Evolutionary conservation across 1,140 invertebrate genomes (phyloP), one percentile per base, ranked within the genome.

Genomic region (Hyposmocoma kahamanoa): DNA sequence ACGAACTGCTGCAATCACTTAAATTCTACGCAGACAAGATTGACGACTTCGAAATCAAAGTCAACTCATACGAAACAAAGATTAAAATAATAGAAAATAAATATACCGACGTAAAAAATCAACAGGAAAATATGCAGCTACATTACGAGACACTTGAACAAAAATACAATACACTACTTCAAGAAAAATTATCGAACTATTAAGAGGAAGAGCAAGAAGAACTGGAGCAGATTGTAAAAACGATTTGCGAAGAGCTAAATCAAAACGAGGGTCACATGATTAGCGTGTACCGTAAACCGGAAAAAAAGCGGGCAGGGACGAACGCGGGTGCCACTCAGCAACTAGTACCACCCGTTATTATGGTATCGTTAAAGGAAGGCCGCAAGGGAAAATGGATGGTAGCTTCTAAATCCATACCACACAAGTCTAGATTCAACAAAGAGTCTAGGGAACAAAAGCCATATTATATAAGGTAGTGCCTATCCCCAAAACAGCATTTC

Each of bases 1-100:
- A 24, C 1, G 43, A 46, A 21, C 8, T 46, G 8, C 43, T 34
- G 22, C 32, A 10, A 1, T 6, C 43, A 10, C 20, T 34, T 9
- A 2, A 32, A 34, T 46, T 34, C 22, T 46, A 34, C 43, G 32
- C 43, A 1, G 28, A 46, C 11, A 46, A 46, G 28, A 46, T 46
- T 5, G 42, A 44, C 19, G 42, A 44, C 18, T 44, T 15, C n/a
- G 24, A 28, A 44, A 17, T 15, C 8, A 32, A 46, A 34, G 20
- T 46, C 6, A 6, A 34, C n/a, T n/a, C 17, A 11, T 21, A 46
- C 17, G 43, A 32, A 3, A 6, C 9, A 13, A 18, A n/a, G n/a
- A 1, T 46, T 8, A 46, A 46, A 34, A 6, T 18, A 18, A 19
- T 46, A 13, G 43, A 46, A 20, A 46, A 46, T 8, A 9, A 46